Conservation (phyloP, 1,140 invertebrate genomes). For the Anagrus nilaparvatae region DNA sequence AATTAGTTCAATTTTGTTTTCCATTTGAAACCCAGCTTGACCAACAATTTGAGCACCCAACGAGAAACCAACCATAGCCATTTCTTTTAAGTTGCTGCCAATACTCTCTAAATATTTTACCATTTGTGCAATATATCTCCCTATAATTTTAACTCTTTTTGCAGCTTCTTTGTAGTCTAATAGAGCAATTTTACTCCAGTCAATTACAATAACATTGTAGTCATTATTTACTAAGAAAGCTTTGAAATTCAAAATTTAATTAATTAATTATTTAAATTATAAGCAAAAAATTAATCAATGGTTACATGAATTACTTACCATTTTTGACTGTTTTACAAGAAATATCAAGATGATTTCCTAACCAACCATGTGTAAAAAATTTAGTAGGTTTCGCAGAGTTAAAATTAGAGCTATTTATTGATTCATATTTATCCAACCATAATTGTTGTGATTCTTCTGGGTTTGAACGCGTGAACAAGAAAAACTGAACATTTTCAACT, state of each 20-base stretch:
- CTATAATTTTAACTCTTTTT: slow-evolving; percentile 4
- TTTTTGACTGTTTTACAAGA: background rate
- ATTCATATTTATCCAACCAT: background rate
- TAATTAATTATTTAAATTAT: no score
- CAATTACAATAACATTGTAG: slow-evolving; percentile 17
- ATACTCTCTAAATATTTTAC: slow-evolving; percentile 12
- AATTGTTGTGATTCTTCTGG: slow-evolving; percentile 3
- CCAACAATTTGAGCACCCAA: slow-evolving; percentile 11
- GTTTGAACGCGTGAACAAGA: slow-evolving; percentile 3
- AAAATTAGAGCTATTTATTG: background rate
- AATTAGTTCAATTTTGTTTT: slow-evolving; percentile 12
- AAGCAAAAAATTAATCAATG: no score
- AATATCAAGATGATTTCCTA: slow-evolving; percentile 1
- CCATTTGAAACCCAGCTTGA: slow-evolving; percentile 6
- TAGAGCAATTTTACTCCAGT: slow-evolving; percentile 14
- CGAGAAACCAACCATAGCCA: slow-evolving; percentile 12
- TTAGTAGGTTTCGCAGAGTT: slow-evolving; percentile 2
- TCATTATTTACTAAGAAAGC: slow-evolving; percentile 8
- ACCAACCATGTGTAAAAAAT: slow-evolving; percentile 11
- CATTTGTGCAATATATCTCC: slow-evolving; percentile 13
- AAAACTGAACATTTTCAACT: background rate
- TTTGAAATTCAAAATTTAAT: background rate
- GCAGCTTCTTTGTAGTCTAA: slow-evolving; percentile 4
- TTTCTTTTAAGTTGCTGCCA: slow-evolving; percentile 4
- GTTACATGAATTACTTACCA: slow-evolving; percentile 5